Evolutionary conservation across 2,797 vertebrate genomes (phyloP).

Genomic region (Novumbra hubbsi): DNA sequence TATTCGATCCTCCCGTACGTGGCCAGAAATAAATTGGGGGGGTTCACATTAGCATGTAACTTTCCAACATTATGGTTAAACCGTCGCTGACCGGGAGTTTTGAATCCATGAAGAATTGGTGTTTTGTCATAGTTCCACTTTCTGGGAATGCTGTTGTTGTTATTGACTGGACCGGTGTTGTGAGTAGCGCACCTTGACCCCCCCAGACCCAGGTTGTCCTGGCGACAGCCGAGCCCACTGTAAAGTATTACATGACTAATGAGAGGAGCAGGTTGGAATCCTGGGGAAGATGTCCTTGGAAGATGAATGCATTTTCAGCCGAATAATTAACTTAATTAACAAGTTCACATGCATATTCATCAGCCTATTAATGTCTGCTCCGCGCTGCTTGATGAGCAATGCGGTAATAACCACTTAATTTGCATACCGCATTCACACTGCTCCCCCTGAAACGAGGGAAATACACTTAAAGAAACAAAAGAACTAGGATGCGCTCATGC

Average conservation of each 20-base stretch:
- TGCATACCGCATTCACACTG: slow-evolving; percentile 84
- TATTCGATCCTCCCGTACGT: no score
- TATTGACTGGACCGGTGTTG: slow-evolving; percentile 48
- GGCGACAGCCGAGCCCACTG: slow-evolving; percentile 59
- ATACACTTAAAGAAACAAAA: slow-evolving; percentile 23
- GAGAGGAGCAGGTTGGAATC: slow-evolving; percentile 84
- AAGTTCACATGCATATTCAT: slow-evolving; percentile 91
- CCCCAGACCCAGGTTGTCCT: slow-evolving; percentile 49
- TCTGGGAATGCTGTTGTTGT: slow-evolving; percentile 21
- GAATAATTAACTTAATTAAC: slow-evolving; percentile 92
- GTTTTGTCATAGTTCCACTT: slow-evolving; percentile 19
- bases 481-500: slow-evolving; percentile 42
- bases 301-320: slow-evolving; percentile 88
- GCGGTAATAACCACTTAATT: slow-evolving; percentile 88
- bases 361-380: slow-evolving; percentile 89
- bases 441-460: slow-evolving; percentile 66
- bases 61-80: background rate
- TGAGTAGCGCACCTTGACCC: slow-evolving; percentile 49
- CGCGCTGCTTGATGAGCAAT: slow-evolving; percentile 88
- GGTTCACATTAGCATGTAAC: no score
- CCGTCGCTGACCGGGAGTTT: background rate
- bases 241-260: slow-evolving; percentile 85
- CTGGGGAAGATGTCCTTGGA: slow-evolving; percentile 88
- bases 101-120: slow-evolving; percentile 39
- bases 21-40: no score